phyloP scores from a whole-genome alignment of 2,113 vertebrate genomes.

The Strix aluco region DNA sequence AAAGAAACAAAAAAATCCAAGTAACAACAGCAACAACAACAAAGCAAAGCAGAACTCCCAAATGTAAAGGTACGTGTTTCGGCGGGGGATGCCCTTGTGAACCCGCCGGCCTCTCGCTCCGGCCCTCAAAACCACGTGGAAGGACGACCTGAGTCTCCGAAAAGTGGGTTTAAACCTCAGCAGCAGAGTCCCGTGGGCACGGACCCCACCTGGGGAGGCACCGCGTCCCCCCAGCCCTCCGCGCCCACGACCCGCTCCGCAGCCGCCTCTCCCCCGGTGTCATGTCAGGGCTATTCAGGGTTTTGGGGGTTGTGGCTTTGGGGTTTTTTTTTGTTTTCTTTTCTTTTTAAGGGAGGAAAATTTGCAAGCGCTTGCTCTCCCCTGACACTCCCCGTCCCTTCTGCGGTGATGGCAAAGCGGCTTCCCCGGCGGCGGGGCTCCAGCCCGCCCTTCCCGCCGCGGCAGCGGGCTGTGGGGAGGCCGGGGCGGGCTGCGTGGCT shows the following conservation, averaged over 20 bases:
- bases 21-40: background rate
- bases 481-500: background rate
- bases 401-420: background rate
- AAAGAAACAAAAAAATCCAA: background rate
- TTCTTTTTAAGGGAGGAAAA: background rate
- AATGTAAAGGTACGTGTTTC: background rate
- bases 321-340: too few species aligned
- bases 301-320: background rate
- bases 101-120: background rate
- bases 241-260: rapidly evolving
- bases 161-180: background rate
- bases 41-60: background rate
- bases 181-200: background rate
- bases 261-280: background rate
- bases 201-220: background rate
- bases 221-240: rapidly evolving
- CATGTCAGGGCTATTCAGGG: background rate
- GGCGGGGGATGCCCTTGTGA: background rate
- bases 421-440: background rate
- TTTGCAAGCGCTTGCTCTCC: background rate
- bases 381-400: background rate
- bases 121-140: background rate
- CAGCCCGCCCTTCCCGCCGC: background rate
- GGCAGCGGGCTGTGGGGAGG: background rate
- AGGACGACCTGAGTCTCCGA: background rate